Evolutionary conservation across 23 tunicate genomes (phyloP).

Genomic region (Trididemnum nubilum): DNA sequence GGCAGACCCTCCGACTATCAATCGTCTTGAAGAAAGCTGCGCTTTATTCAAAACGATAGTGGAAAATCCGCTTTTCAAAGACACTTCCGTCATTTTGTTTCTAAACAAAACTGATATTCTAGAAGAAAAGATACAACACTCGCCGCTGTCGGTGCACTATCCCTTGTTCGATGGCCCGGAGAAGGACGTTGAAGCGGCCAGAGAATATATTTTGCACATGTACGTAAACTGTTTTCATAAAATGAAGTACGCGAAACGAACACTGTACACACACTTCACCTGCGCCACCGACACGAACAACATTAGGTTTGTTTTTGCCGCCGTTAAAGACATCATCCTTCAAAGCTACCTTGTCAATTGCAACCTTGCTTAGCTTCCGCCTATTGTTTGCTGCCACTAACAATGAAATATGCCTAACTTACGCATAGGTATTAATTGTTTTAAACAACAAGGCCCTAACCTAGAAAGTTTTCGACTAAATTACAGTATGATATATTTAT

Average conservation of each 20-base stretch:
- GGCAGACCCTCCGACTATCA: slow-evolving; percentile 23
- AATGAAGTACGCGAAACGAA: slow-evolving; percentile 64
- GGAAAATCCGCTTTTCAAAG: slow-evolving; percentile 60
- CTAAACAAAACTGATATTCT: slow-evolving; percentile 89
- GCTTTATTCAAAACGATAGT: slow-evolving; percentile 84
- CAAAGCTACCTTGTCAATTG: slow-evolving; percentile 85
- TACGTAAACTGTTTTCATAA: slow-evolving; percentile 65
- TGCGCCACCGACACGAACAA: slow-evolving; percentile 96
- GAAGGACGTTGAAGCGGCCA: slow-evolving; percentile 62
- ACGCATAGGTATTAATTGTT: no score
- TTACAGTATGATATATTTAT: no score
- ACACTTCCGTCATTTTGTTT: slow-evolving; percentile 87
- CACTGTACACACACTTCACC: slow-evolving; percentile 85
- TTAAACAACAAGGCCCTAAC: no score
- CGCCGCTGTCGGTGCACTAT: slow-evolving; percentile 59
- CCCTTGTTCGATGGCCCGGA: slow-evolving; percentile 61
- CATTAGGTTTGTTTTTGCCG: slow-evolving; percentile 86
- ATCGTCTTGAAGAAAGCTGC: slow-evolving; percentile 72
- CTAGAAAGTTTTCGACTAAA: no score
- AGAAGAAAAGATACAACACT: slow-evolving; percentile 73
- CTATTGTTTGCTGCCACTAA: no score
- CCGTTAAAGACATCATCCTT: slow-evolving; percentile 89
- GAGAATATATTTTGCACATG: slow-evolving; percentile 51
- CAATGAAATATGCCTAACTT: neutral
- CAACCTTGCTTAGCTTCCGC: slow-evolving; percentile 59